Evolutionary conservation across 1,140 invertebrate species (phyloP).

Genomic region (Saccostrea glomerata): DNA sequence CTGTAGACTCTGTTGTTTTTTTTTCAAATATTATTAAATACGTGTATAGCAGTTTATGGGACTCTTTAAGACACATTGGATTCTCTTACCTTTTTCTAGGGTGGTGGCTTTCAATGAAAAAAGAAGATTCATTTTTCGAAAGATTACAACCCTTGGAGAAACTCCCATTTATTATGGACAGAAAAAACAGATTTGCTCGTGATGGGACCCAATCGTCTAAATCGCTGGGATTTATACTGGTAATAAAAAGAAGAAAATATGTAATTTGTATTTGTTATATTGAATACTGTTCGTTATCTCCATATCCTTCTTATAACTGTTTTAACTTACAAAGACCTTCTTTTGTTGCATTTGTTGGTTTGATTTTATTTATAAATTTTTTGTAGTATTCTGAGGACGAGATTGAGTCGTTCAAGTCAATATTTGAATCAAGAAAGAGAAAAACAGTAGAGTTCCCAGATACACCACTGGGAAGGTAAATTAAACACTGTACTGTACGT

Average conservation of each 20-base stretch:
- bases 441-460: neutral
- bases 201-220: neutral
- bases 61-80: neutral
- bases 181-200: neutral
- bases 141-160: neutral
- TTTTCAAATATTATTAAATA: neutral
- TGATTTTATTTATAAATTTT: neutral
- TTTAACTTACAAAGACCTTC: no score
- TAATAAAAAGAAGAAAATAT: neutral
- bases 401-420: neutral
- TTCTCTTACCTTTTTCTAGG: neutral
- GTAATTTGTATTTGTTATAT: no score
- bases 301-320: no score
- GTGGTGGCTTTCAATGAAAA: slow-evolving; percentile 20
- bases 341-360: no score
- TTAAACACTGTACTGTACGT: no score
- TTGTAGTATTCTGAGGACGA: neutral
- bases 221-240: neutral
- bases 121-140: neutral
- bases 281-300: no score
- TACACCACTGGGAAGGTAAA: neutral
- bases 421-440: neutral
- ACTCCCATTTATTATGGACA: neutral
- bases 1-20: no score
- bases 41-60: neutral